Conservation (phyloP, 1,140 invertebrate genomes). For the Drosophila kikkawai region DNA sequence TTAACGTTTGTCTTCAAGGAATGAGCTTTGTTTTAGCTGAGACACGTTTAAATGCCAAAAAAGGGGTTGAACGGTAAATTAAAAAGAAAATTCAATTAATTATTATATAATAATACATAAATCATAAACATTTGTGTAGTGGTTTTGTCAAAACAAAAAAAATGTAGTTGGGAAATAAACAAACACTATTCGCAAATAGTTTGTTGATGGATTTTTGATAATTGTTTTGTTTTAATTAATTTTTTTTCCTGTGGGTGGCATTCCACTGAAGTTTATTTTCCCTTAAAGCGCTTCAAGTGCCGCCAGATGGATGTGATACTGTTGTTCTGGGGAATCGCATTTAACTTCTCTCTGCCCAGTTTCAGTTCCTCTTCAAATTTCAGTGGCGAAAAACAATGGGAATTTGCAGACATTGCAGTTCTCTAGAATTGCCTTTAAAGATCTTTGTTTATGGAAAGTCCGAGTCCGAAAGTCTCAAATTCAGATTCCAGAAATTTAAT, state of each 20-base stretch:
- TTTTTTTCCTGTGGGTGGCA: slow-evolving; percentile 24
- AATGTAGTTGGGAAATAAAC: slow-evolving; percentile 14
- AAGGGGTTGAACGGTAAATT: background rate
- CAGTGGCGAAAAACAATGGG: slow-evolving; percentile 23
- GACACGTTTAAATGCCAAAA: background rate
- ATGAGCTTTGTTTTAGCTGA: slow-evolving; percentile 8
- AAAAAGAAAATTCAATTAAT: background rate
- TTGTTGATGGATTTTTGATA: slow-evolving; percentile 14
- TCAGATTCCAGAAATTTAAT: slow-evolving; percentile 6
- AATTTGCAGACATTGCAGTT: slow-evolving; percentile 14
- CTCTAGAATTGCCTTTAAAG: slow-evolving; percentile 26
- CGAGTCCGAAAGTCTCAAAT: slow-evolving; percentile 24
- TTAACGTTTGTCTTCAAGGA: slow-evolving; percentile 1
- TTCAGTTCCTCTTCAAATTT: slow-evolving; percentile 14
- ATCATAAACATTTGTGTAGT: background rate
- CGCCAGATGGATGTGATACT: slow-evolving; percentile 35
- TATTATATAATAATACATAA: slow-evolving; percentile 2
- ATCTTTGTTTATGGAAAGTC: slow-evolving; percentile 32
- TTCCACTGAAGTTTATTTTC: slow-evolving; percentile 31
- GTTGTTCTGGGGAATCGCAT: slow-evolving; percentile 19
- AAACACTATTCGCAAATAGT: slow-evolving; percentile 1
- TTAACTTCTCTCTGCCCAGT: background rate
- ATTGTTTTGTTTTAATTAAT: background rate
- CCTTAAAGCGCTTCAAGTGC: slow-evolving; percentile 19
- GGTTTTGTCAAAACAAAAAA: background rate